These are phyloP conservation scores for Micropterix aruncella DNA, from an alignment of 2,888 invertebrate genomes.

Conservation along the genomic window DNA sequence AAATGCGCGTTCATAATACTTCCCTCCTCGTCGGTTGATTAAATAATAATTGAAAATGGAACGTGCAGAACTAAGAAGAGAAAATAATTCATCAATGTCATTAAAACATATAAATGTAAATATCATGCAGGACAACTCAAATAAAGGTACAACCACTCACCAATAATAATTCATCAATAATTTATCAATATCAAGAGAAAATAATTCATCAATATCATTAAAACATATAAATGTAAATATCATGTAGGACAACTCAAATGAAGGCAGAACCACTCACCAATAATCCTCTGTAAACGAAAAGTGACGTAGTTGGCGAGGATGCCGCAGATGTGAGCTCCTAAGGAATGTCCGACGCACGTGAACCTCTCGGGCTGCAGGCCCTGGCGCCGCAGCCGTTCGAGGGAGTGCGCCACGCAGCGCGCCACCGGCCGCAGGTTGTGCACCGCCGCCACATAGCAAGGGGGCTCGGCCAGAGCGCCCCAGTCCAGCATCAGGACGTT, in stretches of 20 bases:
- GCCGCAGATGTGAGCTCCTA: conserved; percentile 66
- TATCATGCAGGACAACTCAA: too few relatives aligned
- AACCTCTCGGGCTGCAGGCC: conserved; percentile 51
- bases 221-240: too few relatives aligned
- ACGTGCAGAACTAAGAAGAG: too few relatives aligned
- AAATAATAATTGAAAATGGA: too few relatives aligned
- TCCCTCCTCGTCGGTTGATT: too few relatives aligned
- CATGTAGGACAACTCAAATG: background rate
- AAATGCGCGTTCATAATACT: too few relatives aligned
- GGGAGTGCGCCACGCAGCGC: conserved; percentile 49
- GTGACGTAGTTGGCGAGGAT: conserved; percentile 57
- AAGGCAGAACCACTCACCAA: conserved; percentile 34
- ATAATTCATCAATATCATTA: too few relatives aligned
- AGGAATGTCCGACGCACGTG: conserved; percentile 64
- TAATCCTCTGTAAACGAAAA: conserved; percentile 58
- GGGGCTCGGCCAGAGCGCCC: conserved; percentile 54
- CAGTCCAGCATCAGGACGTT: conserved; percentile 68
- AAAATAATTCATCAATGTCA: too few relatives aligned
- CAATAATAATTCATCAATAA: too few relatives aligned
- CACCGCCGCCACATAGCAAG: conserved; percentile 62
- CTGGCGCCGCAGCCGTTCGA: conserved; percentile 46
- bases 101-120: too few relatives aligned
- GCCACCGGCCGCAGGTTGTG: conserved; percentile 61
- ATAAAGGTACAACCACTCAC: too few relatives aligned
- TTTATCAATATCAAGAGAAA: too few relatives aligned